Conservation (phyloP, 2,113 vertebrate genomes). For the Ciconia stormi region DNA sequence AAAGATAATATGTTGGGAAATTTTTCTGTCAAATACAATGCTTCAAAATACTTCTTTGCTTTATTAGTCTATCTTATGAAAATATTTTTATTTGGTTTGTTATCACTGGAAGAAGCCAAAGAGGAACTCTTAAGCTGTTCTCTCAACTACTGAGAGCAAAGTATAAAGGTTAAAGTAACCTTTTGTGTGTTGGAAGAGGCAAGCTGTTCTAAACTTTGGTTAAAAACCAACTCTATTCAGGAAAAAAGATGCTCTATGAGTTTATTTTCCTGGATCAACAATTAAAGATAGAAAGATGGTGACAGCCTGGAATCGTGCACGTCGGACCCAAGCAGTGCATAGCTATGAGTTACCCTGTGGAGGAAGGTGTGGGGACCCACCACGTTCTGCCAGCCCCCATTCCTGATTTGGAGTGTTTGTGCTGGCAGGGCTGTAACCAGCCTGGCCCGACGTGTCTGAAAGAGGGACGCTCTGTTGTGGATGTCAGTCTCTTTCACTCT, state of each 20-base stretch:
- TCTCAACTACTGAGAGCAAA: background rate
- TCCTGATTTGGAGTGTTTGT: background rate
- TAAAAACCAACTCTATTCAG: background rate
- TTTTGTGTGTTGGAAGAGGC: background rate
- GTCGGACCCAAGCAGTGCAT: background rate
- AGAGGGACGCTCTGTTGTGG: background rate
- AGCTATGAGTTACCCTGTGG: background rate
- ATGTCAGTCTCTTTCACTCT: background rate
- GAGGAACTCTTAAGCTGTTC: background rate
- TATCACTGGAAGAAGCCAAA: background rate
- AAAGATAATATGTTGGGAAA: background rate
- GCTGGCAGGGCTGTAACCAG: background rate
- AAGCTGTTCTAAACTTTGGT: background rate
- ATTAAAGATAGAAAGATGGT: background rate
- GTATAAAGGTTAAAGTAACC: background rate
- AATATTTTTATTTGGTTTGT: background rate
- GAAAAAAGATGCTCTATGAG: background rate
- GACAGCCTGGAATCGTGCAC: background rate
- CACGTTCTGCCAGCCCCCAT: fast-evolving
- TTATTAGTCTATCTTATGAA: background rate
- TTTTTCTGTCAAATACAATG: background rate
- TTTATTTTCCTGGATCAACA: background rate
- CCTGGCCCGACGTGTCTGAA: fast-evolving
- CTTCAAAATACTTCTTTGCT: background rate
- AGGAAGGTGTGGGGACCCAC: background rate